Evolutionary conservation across 2,888 invertebrate species (phyloP), one percentile per base, ranked within the genome.

Genomic region (Acronicta alni): DNA sequence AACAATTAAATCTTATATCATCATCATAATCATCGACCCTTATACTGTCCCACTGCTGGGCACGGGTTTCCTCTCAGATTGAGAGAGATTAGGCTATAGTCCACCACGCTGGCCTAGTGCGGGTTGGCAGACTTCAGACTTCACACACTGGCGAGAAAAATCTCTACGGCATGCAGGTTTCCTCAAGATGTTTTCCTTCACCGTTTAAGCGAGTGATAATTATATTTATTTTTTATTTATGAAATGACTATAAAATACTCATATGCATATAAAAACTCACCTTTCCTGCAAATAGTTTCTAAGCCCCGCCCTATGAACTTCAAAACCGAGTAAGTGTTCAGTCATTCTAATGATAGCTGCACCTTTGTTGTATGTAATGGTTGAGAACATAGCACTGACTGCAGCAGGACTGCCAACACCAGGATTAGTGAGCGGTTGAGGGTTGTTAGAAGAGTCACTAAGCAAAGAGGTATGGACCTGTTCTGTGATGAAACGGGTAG

Each of bases 331-430:
- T 1, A 95, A 86, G 80, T 96, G 95, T 72, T 95, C 95, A 48
- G 97, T 90, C 97, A 97, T 97, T 67, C 97, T 95, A 53, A 97
- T 95, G 16, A 96, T 81, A 2, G 94, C 81, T n/a, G 93, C 95
- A 0, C 96, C 96, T 83, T 97, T 97, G 68, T 95, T 95, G 79
- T 97, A 97, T 0, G 96, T 95, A 57, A 97, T 95, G 2, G 91
- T 94, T 37, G 96, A 95, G 76, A 97, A 97, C 93, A 96, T 96
- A 0, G 86, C 88, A 7, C 92, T 89, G 6, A 97, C 95, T 65
- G 96, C 93, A 0, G 81, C 79, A 0, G 96, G 96, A 8, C 95
- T 95, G 9, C 93, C 93, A 0, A 96, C 95, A 4, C 90, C 86
- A 9, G 86, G 82, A 47, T 95, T 92, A 1, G 94, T 95, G 71